Base-by-base conservation (phyloP, 2,113 vertebrate species). In the Tychaedon coryphoeus region DNA sequence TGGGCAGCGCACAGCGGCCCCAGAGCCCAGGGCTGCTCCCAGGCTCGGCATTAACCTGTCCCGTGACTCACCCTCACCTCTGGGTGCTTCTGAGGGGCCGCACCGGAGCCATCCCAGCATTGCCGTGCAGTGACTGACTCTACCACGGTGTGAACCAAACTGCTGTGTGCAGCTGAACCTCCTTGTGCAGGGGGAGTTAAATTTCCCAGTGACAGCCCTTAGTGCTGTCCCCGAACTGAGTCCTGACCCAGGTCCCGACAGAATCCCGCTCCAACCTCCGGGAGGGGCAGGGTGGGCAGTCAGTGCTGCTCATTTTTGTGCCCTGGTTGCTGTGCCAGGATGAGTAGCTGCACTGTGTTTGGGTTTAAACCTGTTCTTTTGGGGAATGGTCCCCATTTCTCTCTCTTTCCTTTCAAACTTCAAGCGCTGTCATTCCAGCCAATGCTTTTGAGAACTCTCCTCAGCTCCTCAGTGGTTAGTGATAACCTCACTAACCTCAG, bases 1-100 rank as follows among this genome's bases (percentile, higher is more conserved):
- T 5, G 60, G 38, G 78, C 61, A 60, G 77, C 42, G 1, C 53
- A 18, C 60, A 4, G 25, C 43, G 20, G 24, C 19, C 43, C 45
- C 38, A 14, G 8, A 2, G 2, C 43, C 2, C 4, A 28, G 51
- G 14, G 31, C 5, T 77, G 17, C 48, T 42, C n/a, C 14, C 50
- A 2, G 5, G 1, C 33, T n/a, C 23, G 2, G 19, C 29, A 6
- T 5, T 4, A 3, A 5, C 3, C 0, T 10, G 24, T 17, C 12
- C 8, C 5, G 1, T 67, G 69, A 34, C 14, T 8, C 67, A 6
- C 6, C 1, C 13, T 2, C 42, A 3, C 28, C 53, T 22, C 34
- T 28, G 61, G 23, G n/a, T 10, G 58, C 31, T 11, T 67, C 31
- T 8, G 53, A 43, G 34, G 20, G 24, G 67, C 36, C 3, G 14